A percentile compares a stretch with the other conserved stretches of the same genome.
Evolutionary conservation across 1,140 invertebrate genomes (phyloP).

Genomic region (Orussus abietinus): DNA sequence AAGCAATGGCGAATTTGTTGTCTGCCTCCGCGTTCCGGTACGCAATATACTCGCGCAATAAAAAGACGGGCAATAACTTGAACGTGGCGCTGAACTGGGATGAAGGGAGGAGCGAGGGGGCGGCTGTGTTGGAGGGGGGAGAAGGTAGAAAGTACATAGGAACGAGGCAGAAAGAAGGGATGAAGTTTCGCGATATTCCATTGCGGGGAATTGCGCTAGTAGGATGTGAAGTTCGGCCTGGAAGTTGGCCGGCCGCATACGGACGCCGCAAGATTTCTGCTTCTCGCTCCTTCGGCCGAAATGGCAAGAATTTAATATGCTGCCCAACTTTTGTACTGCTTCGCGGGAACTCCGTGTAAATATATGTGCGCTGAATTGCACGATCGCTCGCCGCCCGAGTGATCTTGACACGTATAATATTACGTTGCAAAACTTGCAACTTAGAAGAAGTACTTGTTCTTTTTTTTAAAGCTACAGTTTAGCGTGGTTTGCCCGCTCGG

Average conservation of each 20-base stretch:
- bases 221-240: too few relatives aligned
- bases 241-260: slow-evolving; percentile 17
- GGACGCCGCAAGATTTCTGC: too few relatives aligned
- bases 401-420: too few relatives aligned
- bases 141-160: not conserved
- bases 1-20: slow-evolving; percentile 44
- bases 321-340: slow-evolving; percentile 3
- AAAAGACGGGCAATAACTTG: slow-evolving; percentile 43
- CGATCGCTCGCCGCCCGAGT: too few relatives aligned
- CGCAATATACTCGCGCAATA: slow-evolving; percentile 43
- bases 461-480: too few relatives aligned
- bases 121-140: slow-evolving; percentile 4
- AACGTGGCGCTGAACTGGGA: slow-evolving; percentile 11
- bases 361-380: too few relatives aligned
- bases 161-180: slow-evolving; percentile 10
- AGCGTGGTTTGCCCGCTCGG: too few relatives aligned
- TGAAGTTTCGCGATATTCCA: slow-evolving; percentile 40
- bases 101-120: slow-evolving; percentile 7
- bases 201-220: too few relatives aligned
- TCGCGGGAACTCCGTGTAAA: too few relatives aligned
- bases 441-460: too few relatives aligned
- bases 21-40: slow-evolving; percentile 27
- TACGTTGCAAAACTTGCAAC: too few relatives aligned
- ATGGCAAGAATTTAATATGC: slow-evolving; percentile 31
- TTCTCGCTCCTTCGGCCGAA: slow-evolving; percentile 19